A percentile compares a stretch with the other conserved stretches of the same genome.
These are phyloP conservation scores for Amphipyra berbera DNA, from an alignment of 2,888 invertebrate species.

Conservation along the genomic window DNA sequence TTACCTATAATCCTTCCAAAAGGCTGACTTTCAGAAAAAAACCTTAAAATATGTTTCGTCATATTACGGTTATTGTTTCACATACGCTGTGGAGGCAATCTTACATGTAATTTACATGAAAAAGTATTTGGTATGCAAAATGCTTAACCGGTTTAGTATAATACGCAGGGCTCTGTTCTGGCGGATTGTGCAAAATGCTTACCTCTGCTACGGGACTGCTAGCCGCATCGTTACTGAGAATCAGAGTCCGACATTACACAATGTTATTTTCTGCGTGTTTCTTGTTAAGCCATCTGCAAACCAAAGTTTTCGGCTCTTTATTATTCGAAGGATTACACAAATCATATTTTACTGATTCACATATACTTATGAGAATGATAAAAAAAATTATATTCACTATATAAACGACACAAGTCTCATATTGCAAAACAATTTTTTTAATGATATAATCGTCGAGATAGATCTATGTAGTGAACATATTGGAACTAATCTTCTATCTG, in stretches of 20 bases:
- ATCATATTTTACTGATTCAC: neutral
- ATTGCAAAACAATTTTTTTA: no score
- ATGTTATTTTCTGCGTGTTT: slow-evolving; percentile 28
- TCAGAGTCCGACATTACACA: slow-evolving; percentile 13
- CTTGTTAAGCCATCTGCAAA: slow-evolving; percentile 14
- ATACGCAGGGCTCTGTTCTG: slow-evolving; percentile 55
- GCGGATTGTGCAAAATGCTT: slow-evolving; percentile 61
- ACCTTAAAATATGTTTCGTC: slow-evolving; percentile 25
- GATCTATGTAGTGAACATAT: no score
- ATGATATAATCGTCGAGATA: no score
- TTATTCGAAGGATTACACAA: slow-evolving; percentile 4
- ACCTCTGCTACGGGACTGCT: slow-evolving; percentile 51
- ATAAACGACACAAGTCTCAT: no score
- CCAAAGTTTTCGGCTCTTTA: slow-evolving; percentile 4
- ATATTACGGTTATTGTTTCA: slow-evolving; percentile 19
- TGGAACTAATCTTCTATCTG: no score
- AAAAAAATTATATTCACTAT: no score
- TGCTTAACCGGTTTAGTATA: slow-evolving; percentile 61
- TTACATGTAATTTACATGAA: slow-evolving; percentile 36
- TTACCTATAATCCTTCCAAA: slow-evolving; percentile 42
- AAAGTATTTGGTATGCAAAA: slow-evolving; percentile 63
- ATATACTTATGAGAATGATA: no score
- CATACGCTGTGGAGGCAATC: slow-evolving; percentile 37
- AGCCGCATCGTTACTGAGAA: slow-evolving; percentile 24
- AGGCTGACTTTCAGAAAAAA: neutral